Percentiles rank a stretch among this genome's conserved stretches.
Conservation (phyloP, 2,888 invertebrate species). For the Lottia scabra region DNA sequence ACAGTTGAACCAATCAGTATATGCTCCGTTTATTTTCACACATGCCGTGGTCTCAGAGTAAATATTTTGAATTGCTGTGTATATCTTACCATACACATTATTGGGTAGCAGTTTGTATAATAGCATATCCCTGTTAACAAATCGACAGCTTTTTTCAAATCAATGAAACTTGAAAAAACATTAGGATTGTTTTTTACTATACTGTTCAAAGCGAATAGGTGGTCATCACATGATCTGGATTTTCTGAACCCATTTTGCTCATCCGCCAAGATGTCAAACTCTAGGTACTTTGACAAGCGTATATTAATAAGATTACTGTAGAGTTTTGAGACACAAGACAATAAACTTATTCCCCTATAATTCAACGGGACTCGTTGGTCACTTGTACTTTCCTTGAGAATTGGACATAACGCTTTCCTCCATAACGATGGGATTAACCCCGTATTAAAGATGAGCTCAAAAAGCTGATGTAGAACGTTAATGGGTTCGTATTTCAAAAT, state of each 20-base stretch:
- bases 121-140: conserved; percentile 20
- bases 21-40: not conserved
- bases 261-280: not conserved
- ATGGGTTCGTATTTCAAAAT: not conserved
- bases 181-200: not conserved
- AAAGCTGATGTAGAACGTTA: not conserved
- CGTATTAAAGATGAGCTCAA: conserved; percentile 3
- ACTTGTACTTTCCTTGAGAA: not conserved
- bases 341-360: conserved; percentile 3
- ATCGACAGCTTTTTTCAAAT: too few species aligned
- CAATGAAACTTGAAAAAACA: not conserved
- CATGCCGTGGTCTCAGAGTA: not conserved
- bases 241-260: conserved; percentile 2
- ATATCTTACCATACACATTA: conserved; percentile 22
- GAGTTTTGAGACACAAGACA: not conserved
- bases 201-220: not conserved
- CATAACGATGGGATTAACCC: conserved; percentile 7
- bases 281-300: not conserved
- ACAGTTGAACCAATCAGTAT: not conserved
- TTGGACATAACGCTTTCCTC: not conserved
- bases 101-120: conserved; percentile 24
- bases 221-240: not conserved
- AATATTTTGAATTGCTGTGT: conserved; percentile 11
- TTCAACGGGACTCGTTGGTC: conserved; percentile 6
- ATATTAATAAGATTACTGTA: not conserved